These are phyloP conservation scores for Drosophila prosaltans DNA, from an alignment of 1,140 invertebrate species.

Conservation along the genomic window DNA sequence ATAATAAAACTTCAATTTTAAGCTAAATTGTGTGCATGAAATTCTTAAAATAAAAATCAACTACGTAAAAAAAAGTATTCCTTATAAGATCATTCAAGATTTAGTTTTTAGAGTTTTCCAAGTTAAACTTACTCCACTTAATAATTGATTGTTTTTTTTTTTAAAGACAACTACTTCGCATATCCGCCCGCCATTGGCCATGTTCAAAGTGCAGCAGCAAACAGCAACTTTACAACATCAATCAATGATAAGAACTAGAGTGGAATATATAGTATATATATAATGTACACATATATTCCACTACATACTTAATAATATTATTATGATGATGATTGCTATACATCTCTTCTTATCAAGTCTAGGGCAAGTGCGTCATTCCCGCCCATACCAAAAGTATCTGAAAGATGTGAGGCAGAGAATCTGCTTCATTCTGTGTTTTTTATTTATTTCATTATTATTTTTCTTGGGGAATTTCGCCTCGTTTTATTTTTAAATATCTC, in stretches of 20 bases:
- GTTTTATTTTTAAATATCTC: constrained; percentile 17
- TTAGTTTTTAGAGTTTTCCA: too few species aligned
- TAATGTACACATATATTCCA: neutral
- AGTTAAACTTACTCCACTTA: too few species aligned
- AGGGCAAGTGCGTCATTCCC: constrained; percentile 10
- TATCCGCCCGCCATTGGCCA: neutral
- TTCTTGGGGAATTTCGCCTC: constrained; percentile 16
- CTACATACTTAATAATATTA: constrained; percentile 7
- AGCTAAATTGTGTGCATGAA: too few species aligned
- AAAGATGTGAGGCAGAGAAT: constrained; percentile 1
- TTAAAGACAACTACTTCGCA: neutral
- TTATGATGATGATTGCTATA: constrained; percentile 10
- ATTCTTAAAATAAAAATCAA: too few species aligned
- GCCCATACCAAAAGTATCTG: neutral
- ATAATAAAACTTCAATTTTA: too few species aligned
- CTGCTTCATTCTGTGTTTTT: constrained; percentile 7
- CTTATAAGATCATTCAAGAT: too few species aligned
- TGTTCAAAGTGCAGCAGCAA: constrained; percentile 4
- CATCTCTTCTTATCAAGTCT: constrained; percentile 5
- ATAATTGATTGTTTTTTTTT: too few species aligned
- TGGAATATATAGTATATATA: neutral
- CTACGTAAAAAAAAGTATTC: too few species aligned
- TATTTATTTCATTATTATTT: neutral
- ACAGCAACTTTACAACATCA: constrained; percentile 2
- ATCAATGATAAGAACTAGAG: constrained; percentile 8